Evolutionary conservation across 2,113 vertebrate species (phyloP).

Genomic region (Scophthalmus maximus): DNA sequence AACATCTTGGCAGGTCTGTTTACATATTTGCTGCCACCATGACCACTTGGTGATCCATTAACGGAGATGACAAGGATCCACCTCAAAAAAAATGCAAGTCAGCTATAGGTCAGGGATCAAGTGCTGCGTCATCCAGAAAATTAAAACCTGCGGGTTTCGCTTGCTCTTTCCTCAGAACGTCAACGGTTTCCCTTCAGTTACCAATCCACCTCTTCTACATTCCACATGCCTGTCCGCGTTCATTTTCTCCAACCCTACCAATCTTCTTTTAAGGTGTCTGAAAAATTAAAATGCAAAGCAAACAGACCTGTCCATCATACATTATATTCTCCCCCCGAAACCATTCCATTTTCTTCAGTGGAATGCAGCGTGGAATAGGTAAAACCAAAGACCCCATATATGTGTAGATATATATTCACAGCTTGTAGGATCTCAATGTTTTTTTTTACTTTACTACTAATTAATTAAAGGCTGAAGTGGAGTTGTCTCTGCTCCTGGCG

Average conservation of each 20-base stretch:
- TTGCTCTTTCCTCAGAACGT: conserved; percentile 11
- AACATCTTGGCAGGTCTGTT: conserved; percentile 18
- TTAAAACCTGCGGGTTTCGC: conserved; percentile 2
- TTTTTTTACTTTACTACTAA: conserved; percentile 52
- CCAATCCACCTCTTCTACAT: conserved; percentile 12
- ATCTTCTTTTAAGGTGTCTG: conserved; percentile 34
- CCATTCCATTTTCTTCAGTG: conserved; percentile 14
- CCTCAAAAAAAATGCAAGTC: conserved; percentile 36
- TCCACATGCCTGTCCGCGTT: conserved; percentile 17
- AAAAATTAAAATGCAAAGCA: conserved; percentile 56
- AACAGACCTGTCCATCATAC: conserved; percentile 24
- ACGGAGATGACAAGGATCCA: conserved; percentile 14
- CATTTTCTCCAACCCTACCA: conserved; percentile 9
- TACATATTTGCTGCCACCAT: conserved; percentile 15
- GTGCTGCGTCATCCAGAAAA: conserved; percentile 21
- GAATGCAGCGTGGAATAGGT: background rate
- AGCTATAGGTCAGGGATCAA: background rate
- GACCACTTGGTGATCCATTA: conserved; percentile 29
- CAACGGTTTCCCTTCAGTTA: conserved; percentile 5
- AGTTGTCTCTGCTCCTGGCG: conserved; percentile 30
- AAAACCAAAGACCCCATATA: conserved; percentile 1
- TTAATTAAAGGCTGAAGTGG: conserved; percentile 47
- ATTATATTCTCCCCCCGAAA: background rate
- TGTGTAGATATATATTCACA: conserved; percentile 35
- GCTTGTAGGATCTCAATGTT: conserved; percentile 38